A percentile compares a stretch with the other conserved stretches of the same genome.
Evolutionary conservation across 2,888 invertebrate species (phyloP).

Genomic region (Tuta absoluta): DNA sequence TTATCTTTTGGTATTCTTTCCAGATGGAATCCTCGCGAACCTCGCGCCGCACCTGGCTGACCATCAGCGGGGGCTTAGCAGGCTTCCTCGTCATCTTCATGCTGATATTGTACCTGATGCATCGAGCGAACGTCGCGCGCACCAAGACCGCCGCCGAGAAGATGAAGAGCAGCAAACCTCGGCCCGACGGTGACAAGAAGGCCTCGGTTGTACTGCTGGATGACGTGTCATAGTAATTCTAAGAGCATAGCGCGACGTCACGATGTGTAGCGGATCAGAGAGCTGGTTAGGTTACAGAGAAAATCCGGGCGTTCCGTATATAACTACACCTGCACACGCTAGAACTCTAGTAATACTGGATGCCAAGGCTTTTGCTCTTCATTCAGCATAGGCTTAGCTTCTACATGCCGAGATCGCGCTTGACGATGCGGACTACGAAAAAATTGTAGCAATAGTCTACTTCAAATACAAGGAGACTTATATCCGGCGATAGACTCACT

Average conservation of each 20-base stretch:
- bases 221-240: conserved; percentile 41
- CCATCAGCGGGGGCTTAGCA: conserved; percentile 68
- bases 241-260: not conserved
- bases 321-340: too few relatives aligned
- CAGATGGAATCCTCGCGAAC: conserved; percentile 58
- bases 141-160: conserved; percentile 62
- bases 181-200: conserved; percentile 55
- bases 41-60: conserved; percentile 70
- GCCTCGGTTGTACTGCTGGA: conserved; percentile 60
- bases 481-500: not conserved
- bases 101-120: conserved; percentile 71
- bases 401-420: too few relatives aligned
- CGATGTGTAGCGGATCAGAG: too few relatives aligned
- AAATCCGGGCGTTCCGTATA: too few relatives aligned
- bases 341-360: too few relatives aligned
- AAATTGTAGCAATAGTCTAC: not conserved
- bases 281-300: too few relatives aligned
- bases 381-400: too few relatives aligned
- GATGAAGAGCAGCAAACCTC: conserved; percentile 45
- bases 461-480: not conserved
- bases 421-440: not conserved
- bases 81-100: conserved; percentile 75
- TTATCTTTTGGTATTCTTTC: conserved; percentile 5
- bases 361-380: too few relatives aligned
- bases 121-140: conserved; percentile 71